phyloP scores from a whole-genome alignment of 2,113 vertebrate genomes.

The Pterocles burchelli region DNA sequence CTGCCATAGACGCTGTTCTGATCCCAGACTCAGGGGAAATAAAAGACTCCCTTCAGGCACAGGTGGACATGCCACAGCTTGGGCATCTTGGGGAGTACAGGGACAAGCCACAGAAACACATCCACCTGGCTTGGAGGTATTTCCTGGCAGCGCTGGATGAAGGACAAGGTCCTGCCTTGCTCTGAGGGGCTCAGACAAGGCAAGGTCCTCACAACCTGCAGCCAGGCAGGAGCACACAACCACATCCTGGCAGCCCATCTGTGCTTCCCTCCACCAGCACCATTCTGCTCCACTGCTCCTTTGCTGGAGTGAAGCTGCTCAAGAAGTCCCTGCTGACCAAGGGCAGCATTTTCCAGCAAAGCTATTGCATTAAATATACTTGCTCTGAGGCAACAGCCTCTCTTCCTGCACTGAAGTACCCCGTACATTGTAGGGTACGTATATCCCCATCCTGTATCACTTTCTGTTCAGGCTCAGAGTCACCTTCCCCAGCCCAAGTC shows the following conservation, averaged over 20 bases:
- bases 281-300: not conserved
- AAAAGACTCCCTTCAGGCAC: not conserved
- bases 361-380: not conserved
- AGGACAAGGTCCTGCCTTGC: not conserved
- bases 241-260: not conserved
- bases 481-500: not conserved
- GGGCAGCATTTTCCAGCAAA: not conserved
- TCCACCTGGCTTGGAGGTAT: not conserved
- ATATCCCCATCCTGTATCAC: not conserved
- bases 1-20: not conserved
- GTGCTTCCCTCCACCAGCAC: not conserved
- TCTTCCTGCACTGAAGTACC: not conserved
- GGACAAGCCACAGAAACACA: not conserved
- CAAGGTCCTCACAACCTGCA: not conserved
- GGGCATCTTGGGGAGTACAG: rapidly evolving
- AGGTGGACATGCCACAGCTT: not conserved
- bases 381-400: not conserved
- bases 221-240: not conserved
- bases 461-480: not conserved
- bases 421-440: rapidly evolving
- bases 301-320: not conserved
- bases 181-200: not conserved
- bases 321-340: slow-evolving; percentile 29
- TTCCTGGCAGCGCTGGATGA: not conserved
- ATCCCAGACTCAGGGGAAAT: rapidly evolving